phyloP scores from a whole-genome alignment of 1,140 invertebrate genomes.

The Bombyx mori region ASM3026992v2 NC_085134.1:5502501-5503000 shows the following conservation, averaged over 20 bases:
- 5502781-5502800: slow-evolving; percentile 19
- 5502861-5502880: slow-evolving; percentile 24
- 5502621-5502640: too few relatives aligned
- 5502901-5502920: slow-evolving; percentile 25
- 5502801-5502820: slow-evolving; percentile 19
- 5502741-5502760: slow-evolving; percentile 24
- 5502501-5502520: slow-evolving; percentile 21
- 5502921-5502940: slow-evolving; percentile 25
- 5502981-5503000: slow-evolving; percentile 3
- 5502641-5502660: not conserved
- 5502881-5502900: slow-evolving; percentile 21
- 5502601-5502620: too few relatives aligned
- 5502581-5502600: not conserved
- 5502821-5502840: slow-evolving; percentile 24
- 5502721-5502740: not conserved
- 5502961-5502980: slow-evolving; percentile 6
- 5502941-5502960: slow-evolving; percentile 23
- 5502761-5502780: slow-evolving; percentile 15
- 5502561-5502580: slow-evolving; percentile 14
- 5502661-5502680: slow-evolving; percentile 6
- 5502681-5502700: slow-evolving; percentile 2
- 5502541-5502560: slow-evolving; percentile 23
- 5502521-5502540: slow-evolving; percentile 22
- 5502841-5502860: slow-evolving; percentile 27
- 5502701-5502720: not conserved